phyloP scores from a whole-genome alignment of 1,140 invertebrate species.

The Saccostrea cuccullata region DNA sequence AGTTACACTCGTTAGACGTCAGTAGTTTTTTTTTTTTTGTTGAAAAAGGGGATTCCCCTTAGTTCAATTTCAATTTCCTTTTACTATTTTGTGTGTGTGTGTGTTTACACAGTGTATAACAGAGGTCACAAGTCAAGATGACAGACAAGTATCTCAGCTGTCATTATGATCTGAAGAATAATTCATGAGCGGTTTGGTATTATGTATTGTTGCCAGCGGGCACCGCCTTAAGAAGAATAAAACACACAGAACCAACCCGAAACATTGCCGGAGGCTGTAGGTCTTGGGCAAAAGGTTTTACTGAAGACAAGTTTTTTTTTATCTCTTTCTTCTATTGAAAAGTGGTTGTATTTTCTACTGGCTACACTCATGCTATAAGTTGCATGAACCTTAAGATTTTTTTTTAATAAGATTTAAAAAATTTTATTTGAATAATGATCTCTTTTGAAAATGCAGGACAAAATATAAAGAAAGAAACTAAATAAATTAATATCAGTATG shows the following conservation, averaged over 20 bases:
- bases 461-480: no score
- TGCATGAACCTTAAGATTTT: no score
- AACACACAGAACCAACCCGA: background rate
- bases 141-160: background rate
- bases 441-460: no score
- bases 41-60: background rate
- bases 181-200: conserved; percentile 31
- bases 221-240: background rate
- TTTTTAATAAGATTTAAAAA: no score
- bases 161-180: conserved; percentile 18
- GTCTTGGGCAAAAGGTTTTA: background rate
- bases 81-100: background rate
- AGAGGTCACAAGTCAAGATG: background rate
- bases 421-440: no score
- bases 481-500: no score
- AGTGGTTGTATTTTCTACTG: background rate
- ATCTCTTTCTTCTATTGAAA: background rate
- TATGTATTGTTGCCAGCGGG: background rate
- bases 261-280: background rate
- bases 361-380: no score
- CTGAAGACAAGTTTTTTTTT: background rate
- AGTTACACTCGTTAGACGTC: background rate
- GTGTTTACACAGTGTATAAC: conserved; percentile 10
- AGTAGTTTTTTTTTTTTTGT: background rate
- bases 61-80: conserved; percentile 1